These are phyloP conservation scores for Myiothlypis coronata DNA, from an alignment of 2,797 vertebrate species.

Conservation along the genomic window DNA sequence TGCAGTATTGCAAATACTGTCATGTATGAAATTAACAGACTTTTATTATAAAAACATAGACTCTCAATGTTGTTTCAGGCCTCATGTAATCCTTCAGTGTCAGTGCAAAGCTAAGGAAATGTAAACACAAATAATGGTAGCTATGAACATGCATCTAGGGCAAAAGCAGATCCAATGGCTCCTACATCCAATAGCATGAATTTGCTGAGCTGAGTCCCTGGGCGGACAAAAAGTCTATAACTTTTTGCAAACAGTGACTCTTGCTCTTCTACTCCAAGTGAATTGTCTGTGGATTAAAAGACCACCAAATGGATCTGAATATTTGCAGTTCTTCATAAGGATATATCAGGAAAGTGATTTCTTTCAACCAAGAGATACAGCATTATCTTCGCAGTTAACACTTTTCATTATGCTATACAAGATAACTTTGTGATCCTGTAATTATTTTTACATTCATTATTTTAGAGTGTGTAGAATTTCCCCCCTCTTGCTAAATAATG, in stretches of 20 bases:
- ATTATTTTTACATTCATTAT: conserved; percentile 72
- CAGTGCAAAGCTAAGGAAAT: neutral
- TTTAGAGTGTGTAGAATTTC: conserved; percentile 60
- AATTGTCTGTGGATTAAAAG: conserved; percentile 41
- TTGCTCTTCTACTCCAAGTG: conserved; percentile 11
- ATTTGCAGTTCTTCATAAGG: conserved; percentile 46
- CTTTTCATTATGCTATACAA: conserved; percentile 42
- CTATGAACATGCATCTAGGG: neutral
- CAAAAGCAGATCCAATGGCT: neutral
- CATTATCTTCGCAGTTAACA: conserved; percentile 47
- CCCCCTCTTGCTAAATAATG: conserved; percentile 64
- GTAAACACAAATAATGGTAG: neutral
- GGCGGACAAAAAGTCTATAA: neutral
- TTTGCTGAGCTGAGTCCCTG: neutral
- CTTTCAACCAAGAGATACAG: conserved; percentile 34
- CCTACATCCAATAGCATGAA: neutral
- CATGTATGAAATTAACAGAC: neutral
- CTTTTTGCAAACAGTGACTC: neutral
- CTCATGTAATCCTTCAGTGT: neutral
- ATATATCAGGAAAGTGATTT: conserved; percentile 36
- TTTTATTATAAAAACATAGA: neutral
- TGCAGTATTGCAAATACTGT: neutral
- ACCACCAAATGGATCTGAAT: conserved; percentile 12
- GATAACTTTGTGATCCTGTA: conserved; percentile 66
- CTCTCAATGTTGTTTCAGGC: neutral